Percentiles rank a stretch among this genome's conserved stretches.
Conservation (phyloP, 1,140 invertebrate species). For the Hesperophylax magnus region DNA sequence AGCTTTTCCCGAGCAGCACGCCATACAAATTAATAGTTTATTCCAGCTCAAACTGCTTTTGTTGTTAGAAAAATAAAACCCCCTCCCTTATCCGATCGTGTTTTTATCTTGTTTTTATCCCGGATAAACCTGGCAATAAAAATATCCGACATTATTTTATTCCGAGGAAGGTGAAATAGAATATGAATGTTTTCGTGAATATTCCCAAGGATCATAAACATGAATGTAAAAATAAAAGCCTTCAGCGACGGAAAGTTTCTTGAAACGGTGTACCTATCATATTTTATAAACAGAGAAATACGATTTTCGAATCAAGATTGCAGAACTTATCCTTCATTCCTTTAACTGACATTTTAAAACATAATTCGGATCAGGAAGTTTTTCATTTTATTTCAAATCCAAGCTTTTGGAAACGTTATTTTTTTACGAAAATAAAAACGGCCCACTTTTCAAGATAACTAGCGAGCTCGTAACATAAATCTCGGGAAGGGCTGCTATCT, state of each 20-base stretch:
- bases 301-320: conserved; percentile 13
- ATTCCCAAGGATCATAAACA: conserved; percentile 27
- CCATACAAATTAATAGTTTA: conserved; percentile 39
- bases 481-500: neutral
- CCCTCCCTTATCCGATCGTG: conserved; percentile 25
- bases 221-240: conserved; percentile 9
- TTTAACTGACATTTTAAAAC: too few species aligned
- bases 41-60: conserved; percentile 9
- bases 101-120: conserved; percentile 35
- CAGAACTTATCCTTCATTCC: too few species aligned
- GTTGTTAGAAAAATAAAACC: conserved; percentile 17
- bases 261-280: conserved; percentile 8
- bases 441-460: too few species aligned
- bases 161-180: conserved; percentile 17
- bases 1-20: conserved; percentile 21
- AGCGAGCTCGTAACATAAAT: too few species aligned
- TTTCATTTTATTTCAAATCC: too few species aligned
- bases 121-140: conserved; percentile 32
- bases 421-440: too few species aligned
- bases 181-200: conserved; percentile 34
- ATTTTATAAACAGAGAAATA: neutral
- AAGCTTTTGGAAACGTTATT: too few species aligned
- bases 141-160: conserved; percentile 21
- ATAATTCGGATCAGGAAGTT: too few species aligned
- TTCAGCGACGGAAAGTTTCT: conserved; percentile 9